Evolutionary conservation across 2,888 invertebrate species (phyloP), one percentile per base, ranked within the genome.

Genomic region (Sycophila texana): DNA sequence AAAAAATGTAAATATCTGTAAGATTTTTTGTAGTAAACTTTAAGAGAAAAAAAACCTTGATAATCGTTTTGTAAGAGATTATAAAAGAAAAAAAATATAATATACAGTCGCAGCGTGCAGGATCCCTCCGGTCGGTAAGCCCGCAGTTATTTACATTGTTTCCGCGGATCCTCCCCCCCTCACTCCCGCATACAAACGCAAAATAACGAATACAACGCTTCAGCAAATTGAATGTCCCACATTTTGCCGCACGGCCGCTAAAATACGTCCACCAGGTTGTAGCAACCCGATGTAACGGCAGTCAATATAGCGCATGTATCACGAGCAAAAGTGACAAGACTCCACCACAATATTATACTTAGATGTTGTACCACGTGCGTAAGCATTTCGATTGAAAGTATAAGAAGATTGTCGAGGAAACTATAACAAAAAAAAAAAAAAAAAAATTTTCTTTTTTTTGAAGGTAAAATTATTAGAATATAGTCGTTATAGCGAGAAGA

Each of bases 221-320:
- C 39, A 39, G 10, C 39, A 39, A 10, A 7, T 39, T 26, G 26
- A 26, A 26, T 26, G 39, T 39, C 39, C 39, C 30, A 7, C 30
- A 30, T 30, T 30, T 30, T 3, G 30, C n/a, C 16, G 13, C 7
- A 14, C 58, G 4, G n/a, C 16, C 47, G 12, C 55, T 20, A 55
- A 55, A 76, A 70, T 70, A 63, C 75, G 49, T 68, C 63, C 70
- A 53, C 57, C 70, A 60, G 76, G 70, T 12, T 39, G 49, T 22
- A 65, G 22, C 60, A 65, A 47, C 57, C 39, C 39, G 10, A 39
- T 26, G 26, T 74, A 57, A 57, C 66, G 49, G 22, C 61, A 67
- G 67, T 74, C 67, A 68, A 51, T 60, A 47, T 53, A 20, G 3
- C 39, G 53, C 14, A 60, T 22, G 16, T 60, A 60, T 58, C 39